Evolutionary conservation across 2,797 vertebrate species (phyloP), one percentile per base, ranked within the genome.

Genomic region (Melanotaenia parkinsoni): DNA sequence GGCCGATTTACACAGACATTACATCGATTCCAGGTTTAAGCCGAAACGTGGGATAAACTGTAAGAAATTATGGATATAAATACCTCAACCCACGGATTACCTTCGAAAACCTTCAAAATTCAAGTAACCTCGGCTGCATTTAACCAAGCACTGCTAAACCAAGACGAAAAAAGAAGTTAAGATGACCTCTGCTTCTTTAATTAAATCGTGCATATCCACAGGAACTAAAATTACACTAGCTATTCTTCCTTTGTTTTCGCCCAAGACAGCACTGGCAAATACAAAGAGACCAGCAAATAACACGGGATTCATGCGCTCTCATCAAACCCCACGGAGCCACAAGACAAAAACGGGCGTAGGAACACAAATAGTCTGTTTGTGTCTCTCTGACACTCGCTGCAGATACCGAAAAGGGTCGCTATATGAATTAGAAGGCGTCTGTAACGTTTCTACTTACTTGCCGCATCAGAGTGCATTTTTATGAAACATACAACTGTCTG

Each of bases 391-490:
- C 50, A 40, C 18, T 45, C 53, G 63, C 47, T 9, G 58, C 24
- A 56, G 64, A 30, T 7, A 35, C 60, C 11, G 1, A 22, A 11
- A 58, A 28, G 61, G 11, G 26, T 71, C 60, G 1, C 10, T n/a
- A 50, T 57, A 74, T 18, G 53, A 70, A 43, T 66, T 53, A 37
- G 40, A 88, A 87, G 90, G 32, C 76, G 64, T 76, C 77, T 72
- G 80, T 77, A 88, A 72, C 72, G 83, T 77, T 89, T 71, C 82
- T 95, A 99, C 98, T 98, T 96, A 99, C 98, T 98, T 97, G 97
- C 97, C 96, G 97, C 95, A 98, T 99, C 97, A 96, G 97, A 98
- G 97, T 98, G 97, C 97, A 99, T 99, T 98, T 99, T 99, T 95
- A 96, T 95, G 94, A 96, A 95, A 96, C 97, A 96, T 95, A 94